Percentiles rank a stretch among this genome's conserved stretches.
These are phyloP conservation scores for Dichetophora obliterata DNA, from an alignment of 2,888 invertebrate species.

Conservation along the genomic window DNA sequence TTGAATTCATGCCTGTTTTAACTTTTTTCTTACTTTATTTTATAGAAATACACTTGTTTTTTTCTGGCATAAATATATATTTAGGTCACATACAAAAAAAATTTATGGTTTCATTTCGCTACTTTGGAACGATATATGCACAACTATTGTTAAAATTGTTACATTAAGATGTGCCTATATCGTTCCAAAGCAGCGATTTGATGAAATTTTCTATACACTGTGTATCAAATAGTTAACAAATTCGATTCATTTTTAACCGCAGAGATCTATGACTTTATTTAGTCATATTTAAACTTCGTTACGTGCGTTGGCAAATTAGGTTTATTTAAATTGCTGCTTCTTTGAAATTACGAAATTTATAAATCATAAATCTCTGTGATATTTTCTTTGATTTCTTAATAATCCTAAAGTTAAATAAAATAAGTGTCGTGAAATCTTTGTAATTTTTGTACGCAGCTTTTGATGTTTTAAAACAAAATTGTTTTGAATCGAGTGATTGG, in stretches of 20 bases:
- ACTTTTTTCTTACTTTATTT: background rate
- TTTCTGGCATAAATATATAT: background rate
- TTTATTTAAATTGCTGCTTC: too few species aligned
- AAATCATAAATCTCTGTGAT: conserved; percentile 24
- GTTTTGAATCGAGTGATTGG: too few species aligned
- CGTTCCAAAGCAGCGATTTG: background rate
- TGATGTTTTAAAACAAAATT: background rate
- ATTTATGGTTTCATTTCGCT: too few species aligned
- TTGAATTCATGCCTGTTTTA: background rate
- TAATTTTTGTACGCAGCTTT: background rate
- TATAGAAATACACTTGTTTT: background rate
- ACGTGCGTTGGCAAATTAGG: too few species aligned
- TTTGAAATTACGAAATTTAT: too few species aligned
- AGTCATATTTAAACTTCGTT: too few species aligned
- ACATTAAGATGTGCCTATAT: too few species aligned
- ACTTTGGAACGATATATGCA: too few species aligned
- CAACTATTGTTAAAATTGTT: too few species aligned
- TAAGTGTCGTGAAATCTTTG: background rate
- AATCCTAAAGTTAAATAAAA: conserved; percentile 17
- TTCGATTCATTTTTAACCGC: background rate
- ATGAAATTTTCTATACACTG: background rate
- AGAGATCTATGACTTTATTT: conserved; percentile 9
- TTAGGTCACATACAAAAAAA: background rate
- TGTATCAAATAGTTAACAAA: conserved; percentile 36
- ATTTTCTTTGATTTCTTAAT: background rate